Evolutionary conservation across 2,797 vertebrate genomes (phyloP).

Genomic region (Coregonus ussuriensis): DNA sequence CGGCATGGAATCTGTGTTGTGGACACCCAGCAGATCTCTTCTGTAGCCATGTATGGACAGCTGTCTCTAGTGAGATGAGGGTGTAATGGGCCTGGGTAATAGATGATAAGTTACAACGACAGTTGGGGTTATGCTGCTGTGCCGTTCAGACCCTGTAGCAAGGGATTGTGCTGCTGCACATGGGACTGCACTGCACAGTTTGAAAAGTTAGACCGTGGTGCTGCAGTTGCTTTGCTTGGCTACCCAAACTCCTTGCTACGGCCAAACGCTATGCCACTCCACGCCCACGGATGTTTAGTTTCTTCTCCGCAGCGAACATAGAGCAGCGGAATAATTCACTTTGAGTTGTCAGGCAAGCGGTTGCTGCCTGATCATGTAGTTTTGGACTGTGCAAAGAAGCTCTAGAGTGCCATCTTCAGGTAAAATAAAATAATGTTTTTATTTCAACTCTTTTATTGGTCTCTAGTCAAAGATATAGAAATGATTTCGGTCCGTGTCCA

Average conservation of each 20-base stretch:
- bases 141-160: background rate
- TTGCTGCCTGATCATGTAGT: background rate
- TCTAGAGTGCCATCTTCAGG: slow-evolving; percentile 65
- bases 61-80: background rate
- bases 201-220: background rate
- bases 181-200: background rate
- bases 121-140: background rate
- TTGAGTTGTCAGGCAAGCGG: too few species aligned
- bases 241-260: too few species aligned
- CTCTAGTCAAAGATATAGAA: too few species aligned
- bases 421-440: background rate
- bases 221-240: background rate
- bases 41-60: background rate
- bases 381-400: slow-evolving; percentile 31
- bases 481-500: slow-evolving; percentile 5
- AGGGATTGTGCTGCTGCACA: background rate
- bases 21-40: background rate
- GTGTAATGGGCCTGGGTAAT: too few species aligned
- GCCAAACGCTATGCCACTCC: too few species aligned
- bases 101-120: background rate
- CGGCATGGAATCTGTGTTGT: background rate
- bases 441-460: background rate
- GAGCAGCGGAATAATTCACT: too few species aligned
- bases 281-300: too few species aligned
- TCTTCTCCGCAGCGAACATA: too few species aligned